These are phyloP conservation scores for Listronotus bonariensis DNA, from an alignment of 1,140 invertebrate species.

Conservation along the genomic window DNA sequence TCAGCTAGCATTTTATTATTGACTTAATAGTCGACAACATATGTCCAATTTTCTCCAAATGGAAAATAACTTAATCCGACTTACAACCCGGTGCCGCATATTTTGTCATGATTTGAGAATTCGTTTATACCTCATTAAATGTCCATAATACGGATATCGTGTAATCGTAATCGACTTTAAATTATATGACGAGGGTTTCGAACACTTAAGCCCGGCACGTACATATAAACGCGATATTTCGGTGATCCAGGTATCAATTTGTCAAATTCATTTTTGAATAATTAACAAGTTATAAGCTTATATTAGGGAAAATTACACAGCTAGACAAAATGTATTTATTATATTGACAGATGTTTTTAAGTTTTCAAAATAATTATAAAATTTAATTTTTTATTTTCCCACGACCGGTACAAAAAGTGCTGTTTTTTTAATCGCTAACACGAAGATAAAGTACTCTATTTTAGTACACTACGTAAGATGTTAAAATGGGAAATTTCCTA, in stretches of 20 bases:
- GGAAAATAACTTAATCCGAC: constrained; percentile 21
- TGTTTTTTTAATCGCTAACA: too few species aligned
- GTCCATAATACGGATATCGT: constrained; percentile 23
- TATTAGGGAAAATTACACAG: too few species aligned
- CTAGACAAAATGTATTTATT: too few species aligned
- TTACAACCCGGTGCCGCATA: constrained; percentile 15
- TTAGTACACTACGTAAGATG: too few species aligned
- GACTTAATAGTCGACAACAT: too few species aligned
- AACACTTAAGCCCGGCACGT: constrained; percentile 24
- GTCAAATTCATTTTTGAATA: constrained; percentile 23
- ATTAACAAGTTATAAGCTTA: constrained; percentile 16
- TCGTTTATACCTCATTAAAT: constrained; percentile 33
- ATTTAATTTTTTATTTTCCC: too few species aligned
- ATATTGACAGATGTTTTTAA: too few species aligned
- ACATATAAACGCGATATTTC: constrained; percentile 24
- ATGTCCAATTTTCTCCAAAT: constrained; percentile 17
- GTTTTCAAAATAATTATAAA: too few species aligned
- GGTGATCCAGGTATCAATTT: constrained; percentile 17
- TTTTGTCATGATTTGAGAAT: constrained; percentile 18
- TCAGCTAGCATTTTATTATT: too few species aligned
- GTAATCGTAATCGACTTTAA: constrained; percentile 26
- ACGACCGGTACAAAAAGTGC: too few species aligned
- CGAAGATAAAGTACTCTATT: too few species aligned
- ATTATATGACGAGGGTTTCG: constrained; percentile 32
- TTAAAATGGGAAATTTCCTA: too few species aligned